Evolutionary conservation across 2,888 invertebrate species (phyloP), one percentile per base, ranked within the genome.

Genomic region (Arrhopalites spinosus): DNA sequence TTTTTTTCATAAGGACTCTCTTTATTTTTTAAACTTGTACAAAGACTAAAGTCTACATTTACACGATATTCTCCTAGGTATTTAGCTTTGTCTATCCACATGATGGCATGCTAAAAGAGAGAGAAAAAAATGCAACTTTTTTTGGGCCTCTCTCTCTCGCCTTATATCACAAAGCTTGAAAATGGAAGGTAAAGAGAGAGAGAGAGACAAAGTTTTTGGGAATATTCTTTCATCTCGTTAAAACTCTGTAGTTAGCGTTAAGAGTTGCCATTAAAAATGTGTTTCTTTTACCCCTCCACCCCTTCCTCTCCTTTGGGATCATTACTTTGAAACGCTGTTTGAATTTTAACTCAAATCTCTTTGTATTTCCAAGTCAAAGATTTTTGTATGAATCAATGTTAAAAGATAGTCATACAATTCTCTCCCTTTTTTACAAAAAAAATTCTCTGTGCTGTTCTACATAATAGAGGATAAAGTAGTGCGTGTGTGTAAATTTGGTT

Each of bases 11-110:
- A 45, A 66, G 66, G 66, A 66, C 66, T 66, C 45, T 66, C 36
- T 66, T 36, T 66, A 53, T 66, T 66, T 66, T 66, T 66, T 23
- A 15, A 11, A n/a, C 25, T 59, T 23, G 5, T 11, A 36, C 36
- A 36, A 36, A 36, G 36, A n/a, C n/a, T n/a, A n/a, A n/a, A 36
- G 50, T 25, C 5, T 59, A 59, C 25, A 59, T 59, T 59, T 59
- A 59, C 59, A 59, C 20, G 20, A 7, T 59, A 36, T 36, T 36
- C 36, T 25, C 59, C 20, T n/a, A 50, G 50, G 50, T 23, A 70
- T 70, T 70, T 70, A 70, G 70, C 70, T 70, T 70, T 70, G 56
- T 67, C 29, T 69, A 27, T 50, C 30, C 25, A 53, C 36, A 53
- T 68, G 47, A 68, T 68, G 68, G 47, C 50, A 20, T 68, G 68